phyloP scores from a whole-genome alignment of 2,888 invertebrate species.

The Campoplex nolae region DNA sequence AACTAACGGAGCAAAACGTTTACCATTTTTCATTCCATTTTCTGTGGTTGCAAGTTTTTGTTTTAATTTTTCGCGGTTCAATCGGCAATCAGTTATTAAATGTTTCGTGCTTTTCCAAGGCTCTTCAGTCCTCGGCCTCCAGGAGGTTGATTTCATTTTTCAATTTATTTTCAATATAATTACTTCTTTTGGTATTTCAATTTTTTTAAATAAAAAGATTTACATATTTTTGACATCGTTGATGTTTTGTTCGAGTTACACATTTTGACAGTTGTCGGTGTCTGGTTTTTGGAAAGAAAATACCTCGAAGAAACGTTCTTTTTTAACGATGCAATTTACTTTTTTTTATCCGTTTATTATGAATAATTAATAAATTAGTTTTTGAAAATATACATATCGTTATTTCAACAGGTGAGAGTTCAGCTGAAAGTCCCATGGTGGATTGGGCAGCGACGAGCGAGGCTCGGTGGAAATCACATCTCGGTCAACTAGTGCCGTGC shows the following conservation, averaged over 20 bases:
- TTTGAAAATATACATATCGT: neutral
- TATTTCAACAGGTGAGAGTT: constrained; percentile 71
- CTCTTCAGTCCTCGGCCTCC: neutral
- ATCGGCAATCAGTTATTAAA: neutral
- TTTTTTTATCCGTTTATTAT: neutral
- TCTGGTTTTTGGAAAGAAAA: too few relatives aligned
- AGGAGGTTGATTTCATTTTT: neutral
- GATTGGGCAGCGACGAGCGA: constrained; percentile 82
- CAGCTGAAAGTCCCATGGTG: constrained; percentile 72
- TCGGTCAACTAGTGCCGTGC: constrained; percentile 86
- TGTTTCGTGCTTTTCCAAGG: neutral
- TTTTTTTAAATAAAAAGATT: neutral
- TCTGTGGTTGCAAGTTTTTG: too few relatives aligned
- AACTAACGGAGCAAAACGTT: too few relatives aligned
- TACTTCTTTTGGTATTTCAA: neutral
- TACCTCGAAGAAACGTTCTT: too few relatives aligned
- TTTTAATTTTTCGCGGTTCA: too few relatives aligned
- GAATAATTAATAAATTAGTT: neutral
- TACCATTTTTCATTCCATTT: too few relatives aligned
- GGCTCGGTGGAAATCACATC: constrained; percentile 86
- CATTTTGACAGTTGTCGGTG: too few relatives aligned
- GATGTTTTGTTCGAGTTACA: too few relatives aligned
- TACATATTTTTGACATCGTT: too few relatives aligned
- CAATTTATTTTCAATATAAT: neutral
- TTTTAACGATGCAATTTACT: neutral